Evolutionary conservation across 2,113 vertebrate species (phyloP).

Genomic region (Vidua macroura): DNA sequence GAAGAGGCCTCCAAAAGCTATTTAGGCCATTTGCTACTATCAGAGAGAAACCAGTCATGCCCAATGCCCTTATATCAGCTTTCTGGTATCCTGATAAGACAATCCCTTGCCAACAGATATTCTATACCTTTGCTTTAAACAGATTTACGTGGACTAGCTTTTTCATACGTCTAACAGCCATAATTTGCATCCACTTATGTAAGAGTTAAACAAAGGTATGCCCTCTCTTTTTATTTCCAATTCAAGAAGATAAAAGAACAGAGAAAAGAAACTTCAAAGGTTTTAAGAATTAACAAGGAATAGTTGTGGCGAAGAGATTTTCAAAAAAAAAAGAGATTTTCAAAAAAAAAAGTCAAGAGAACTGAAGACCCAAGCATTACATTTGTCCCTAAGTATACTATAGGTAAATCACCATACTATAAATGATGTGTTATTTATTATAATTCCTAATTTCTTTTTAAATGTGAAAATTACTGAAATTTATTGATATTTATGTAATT

Average conservation of each 20-base stretch:
- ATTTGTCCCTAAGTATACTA: not conserved
- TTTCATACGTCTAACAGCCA: not conserved
- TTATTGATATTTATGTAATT: not conserved
- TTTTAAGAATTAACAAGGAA: not conserved
- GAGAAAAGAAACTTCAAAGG: not conserved
- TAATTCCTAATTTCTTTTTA: not conserved
- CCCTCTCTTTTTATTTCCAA: not conserved
- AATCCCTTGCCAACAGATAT: not conserved
- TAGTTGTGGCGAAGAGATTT: not conserved
- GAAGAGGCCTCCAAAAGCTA: not conserved
- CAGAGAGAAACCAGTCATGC: not conserved
- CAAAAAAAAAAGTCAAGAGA: not conserved
- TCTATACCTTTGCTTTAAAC: not conserved
- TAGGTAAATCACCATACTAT: not conserved
- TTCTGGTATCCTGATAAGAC: not conserved
- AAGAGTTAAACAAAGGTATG: not conserved
- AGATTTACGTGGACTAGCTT: not conserved
- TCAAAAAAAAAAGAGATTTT: not conserved
- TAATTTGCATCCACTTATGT: not conserved
- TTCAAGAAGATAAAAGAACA: not conserved
- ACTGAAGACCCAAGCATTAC: not conserved
- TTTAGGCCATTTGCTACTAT: not conserved
- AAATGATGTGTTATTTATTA: not conserved
- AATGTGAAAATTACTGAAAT: not conserved
- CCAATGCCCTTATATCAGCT: not conserved